Conservation (phyloP, 2,888 invertebrate genomes). For the Drosophila borealis region DNA sequence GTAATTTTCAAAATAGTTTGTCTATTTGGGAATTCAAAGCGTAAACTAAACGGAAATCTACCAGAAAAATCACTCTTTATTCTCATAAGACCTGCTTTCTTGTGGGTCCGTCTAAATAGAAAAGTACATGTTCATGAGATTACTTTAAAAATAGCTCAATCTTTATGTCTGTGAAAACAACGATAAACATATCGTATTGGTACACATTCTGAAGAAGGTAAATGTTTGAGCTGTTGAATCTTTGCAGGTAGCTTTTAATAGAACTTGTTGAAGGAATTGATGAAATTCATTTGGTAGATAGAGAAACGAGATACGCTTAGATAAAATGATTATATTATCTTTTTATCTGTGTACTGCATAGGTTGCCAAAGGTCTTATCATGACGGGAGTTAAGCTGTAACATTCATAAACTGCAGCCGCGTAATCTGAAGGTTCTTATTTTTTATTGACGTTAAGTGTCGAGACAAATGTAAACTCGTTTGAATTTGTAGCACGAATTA, state of each 20-base stretch:
- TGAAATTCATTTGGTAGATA: neutral
- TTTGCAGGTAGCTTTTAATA: neutral
- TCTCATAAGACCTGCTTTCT: neutral
- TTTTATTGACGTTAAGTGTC: constrained; percentile 5
- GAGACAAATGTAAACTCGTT: constrained; percentile 1
- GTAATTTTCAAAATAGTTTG: too few relatives aligned
- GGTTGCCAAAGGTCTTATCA: constrained; percentile 2
- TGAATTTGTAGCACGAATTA: neutral
- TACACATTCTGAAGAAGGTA: neutral
- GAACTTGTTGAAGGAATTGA: neutral
- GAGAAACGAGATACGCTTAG: neutral
- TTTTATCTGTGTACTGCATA: neutral
- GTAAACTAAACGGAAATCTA: too few relatives aligned
- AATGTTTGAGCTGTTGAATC: neutral
- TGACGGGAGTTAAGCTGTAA: neutral
- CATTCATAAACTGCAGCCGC: constrained; percentile 7
- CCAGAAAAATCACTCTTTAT: too few relatives aligned
- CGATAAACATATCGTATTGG: constrained; percentile 2
- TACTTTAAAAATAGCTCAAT: neutral
- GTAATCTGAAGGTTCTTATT: neutral
- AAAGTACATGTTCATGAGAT: neutral
- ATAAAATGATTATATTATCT: neutral
- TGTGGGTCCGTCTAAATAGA: constrained; percentile 2
- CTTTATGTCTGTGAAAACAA: constrained; percentile 1
- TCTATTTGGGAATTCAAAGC: too few relatives aligned